Base-by-base conservation (phyloP, 2,888 invertebrate species). In the Nephrocerus scutellatus region DNA sequence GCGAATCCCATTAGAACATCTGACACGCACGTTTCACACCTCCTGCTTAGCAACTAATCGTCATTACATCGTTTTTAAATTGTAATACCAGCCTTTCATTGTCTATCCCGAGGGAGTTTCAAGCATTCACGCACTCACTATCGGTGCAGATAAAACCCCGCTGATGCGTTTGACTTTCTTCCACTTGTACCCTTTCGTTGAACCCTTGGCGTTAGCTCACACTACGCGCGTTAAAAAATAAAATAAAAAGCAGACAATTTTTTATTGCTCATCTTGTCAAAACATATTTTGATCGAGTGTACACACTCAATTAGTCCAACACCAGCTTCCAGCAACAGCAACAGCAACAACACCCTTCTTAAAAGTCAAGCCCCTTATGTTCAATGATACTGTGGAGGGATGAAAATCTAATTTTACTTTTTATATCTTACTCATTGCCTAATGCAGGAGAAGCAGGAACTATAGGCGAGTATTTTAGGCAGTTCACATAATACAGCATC, bases 181-280 rank as follows among this genome's bases (percentile, higher is more conserved):
- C n/a, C n/a, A n/a, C n/a, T n/a, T n/a, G n/a, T n/a, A n/a, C n/a
- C n/a, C n/a, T n/a, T n/a, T n/a, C n/a, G n/a, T n/a, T n/a, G n/a
- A 40, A 30, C 38, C 32, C 24, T 24, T 23, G 36, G 22, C 36
- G 30, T 23, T 26, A 46, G 29, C 14, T n/a, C 26, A 26, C 7
- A 8, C 22, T 14, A 15, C 22, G 24, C 22, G 32, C 23, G 32
- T 32, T 22, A 22, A 32, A 32, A 14, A 14, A 30, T 26, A 32
- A 31, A 37, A 42, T 47, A 48, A 46, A 41, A 43, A 46, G 41
- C 43, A 46, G 52, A 50, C 53, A 50, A 63, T 63, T 61, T 61
- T 61, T 61, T 62, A 62, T 53, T 52, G 37, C 52, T 41, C 54
- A 57, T 59, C 50, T 50, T 60, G 62, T 62, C 63, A 62, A 62